Conservation (phyloP, 2,113 vertebrate genomes). For the Hippocampus guttulatus region DNA sequence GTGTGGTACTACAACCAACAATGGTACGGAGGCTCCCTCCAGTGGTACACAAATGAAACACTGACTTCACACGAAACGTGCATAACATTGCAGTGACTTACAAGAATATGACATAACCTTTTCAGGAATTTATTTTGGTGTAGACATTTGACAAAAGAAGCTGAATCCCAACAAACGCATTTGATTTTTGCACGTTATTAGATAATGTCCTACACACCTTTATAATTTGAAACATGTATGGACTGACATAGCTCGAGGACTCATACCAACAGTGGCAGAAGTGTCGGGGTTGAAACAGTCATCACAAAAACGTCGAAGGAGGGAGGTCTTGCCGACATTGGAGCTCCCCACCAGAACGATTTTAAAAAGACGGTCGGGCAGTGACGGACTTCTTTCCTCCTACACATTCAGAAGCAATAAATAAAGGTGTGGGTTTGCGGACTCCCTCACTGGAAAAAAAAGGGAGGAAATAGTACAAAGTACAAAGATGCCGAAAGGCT, state of each 20-base stretch:
- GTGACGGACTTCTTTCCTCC: constrained; percentile 65
- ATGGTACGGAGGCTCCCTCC: too few species aligned
- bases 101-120: too few species aligned
- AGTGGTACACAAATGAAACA: too few species aligned
- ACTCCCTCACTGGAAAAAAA: background rate
- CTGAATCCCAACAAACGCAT: background rate
- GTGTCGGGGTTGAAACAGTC: constrained; percentile 75
- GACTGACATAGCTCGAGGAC: background rate
- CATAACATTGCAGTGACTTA: too few species aligned
- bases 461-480: background rate
- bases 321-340: constrained; percentile 87
- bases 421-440: background rate
- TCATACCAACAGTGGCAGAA: constrained; percentile 80
- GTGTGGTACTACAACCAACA: too few species aligned
- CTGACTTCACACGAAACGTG: too few species aligned
- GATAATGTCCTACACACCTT: background rate
- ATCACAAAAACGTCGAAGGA: constrained; percentile 82
- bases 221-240: background rate
- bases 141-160: background rate
- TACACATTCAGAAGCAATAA: constrained; percentile 49
- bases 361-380: constrained; percentile 87
- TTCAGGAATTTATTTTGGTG: too few species aligned
- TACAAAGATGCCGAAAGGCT: constrained; percentile 9
- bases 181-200: background rate
- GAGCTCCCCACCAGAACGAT: constrained; percentile 87